Evolutionary conservation across 1,140 invertebrate species (phyloP).

Genomic region (Sinonovacula constricta): DNA sequence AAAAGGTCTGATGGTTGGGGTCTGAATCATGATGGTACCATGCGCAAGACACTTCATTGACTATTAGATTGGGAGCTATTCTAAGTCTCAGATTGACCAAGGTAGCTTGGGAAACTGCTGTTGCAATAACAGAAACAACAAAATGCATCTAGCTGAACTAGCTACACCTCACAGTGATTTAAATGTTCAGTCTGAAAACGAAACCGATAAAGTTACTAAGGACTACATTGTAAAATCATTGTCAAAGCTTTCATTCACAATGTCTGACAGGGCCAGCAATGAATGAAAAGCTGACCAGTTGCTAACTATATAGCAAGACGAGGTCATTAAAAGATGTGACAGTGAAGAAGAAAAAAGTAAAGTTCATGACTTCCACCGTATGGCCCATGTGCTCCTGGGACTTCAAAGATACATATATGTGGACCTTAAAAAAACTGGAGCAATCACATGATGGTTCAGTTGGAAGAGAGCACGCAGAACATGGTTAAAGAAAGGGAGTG

Average conservation of each 20-base stretch:
- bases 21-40: no score
- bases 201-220: not conserved
- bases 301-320: slow-evolving; percentile 22
- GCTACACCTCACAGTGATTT: no score
- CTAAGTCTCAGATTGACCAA: no score
- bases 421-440: slow-evolving; percentile 6
- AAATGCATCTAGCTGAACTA: not conserved
- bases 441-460: no score
- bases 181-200: not conserved
- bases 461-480: not conserved
- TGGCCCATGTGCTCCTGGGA: slow-evolving; percentile 24
- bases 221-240: not conserved
- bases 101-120: no score
- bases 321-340: not conserved
- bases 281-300: slow-evolving; percentile 21
- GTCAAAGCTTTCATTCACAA: slow-evolving; percentile 13
- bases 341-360: not conserved
- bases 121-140: no score
- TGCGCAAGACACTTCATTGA: no score
- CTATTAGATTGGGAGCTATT: no score
- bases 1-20: no score
- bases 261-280: slow-evolving; percentile 32
- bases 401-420: slow-evolving; percentile 16
- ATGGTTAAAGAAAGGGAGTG: not conserved
- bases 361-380: slow-evolving; percentile 32